Conservation (phyloP, 2,888 invertebrate species). For the Eupeodes luniger region DNA sequence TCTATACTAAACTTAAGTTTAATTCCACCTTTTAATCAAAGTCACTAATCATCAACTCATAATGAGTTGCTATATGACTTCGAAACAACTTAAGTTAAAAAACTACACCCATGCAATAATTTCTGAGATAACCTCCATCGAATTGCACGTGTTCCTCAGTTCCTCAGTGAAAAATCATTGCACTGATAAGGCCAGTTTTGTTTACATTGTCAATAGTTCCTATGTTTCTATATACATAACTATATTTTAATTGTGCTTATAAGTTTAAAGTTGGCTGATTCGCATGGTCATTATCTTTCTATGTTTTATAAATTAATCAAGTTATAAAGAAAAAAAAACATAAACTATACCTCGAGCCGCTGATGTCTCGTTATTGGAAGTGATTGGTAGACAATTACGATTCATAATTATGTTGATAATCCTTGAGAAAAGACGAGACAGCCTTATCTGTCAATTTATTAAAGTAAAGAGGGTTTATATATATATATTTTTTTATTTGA, state of each 20-base stretch:
- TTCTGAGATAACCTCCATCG: slow-evolving; percentile 21
- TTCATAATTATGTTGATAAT: slow-evolving; percentile 31
- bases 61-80: neutral
- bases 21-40: neutral
- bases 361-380: neutral
- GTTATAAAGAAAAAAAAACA: neutral
- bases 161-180: neutral
- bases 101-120: slow-evolving; percentile 4
- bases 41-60: neutral
- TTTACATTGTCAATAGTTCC: slow-evolving; percentile 29
- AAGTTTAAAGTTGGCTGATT: neutral
- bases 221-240: neutral
- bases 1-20: no score
- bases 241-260: neutral
- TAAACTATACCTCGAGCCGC: neutral
- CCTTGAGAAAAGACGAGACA: slow-evolving; percentile 33
- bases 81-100: neutral
- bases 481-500: neutral
- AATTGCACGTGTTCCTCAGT: slow-evolving; percentile 15
- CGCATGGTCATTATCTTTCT: neutral
- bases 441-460: slow-evolving; percentile 23
- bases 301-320: neutral
- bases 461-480: neutral
- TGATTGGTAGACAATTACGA: slow-evolving; percentile 29
- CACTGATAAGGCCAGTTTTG: slow-evolving; percentile 16